Base-by-base conservation (phyloP, 2,113 vertebrate species). In the Tachysurus fulvidraco region DNA sequence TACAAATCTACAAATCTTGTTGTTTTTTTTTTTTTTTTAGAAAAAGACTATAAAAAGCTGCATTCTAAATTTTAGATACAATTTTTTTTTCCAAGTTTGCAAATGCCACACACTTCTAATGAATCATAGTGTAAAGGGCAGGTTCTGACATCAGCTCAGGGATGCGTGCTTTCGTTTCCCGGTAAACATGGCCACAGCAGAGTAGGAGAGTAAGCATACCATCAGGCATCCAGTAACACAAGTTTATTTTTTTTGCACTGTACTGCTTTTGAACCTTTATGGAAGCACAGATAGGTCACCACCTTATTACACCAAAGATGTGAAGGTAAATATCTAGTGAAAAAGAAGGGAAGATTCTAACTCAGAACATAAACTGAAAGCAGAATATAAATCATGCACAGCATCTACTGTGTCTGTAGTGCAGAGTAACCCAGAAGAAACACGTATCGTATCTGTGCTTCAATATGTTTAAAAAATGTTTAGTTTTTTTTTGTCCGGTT, bases 41-140 rank as follows among this genome's bases (percentile, higher is more conserved):
- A 36, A 21, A 52, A 25, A 30, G 4, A 83, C 16, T 65, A 65
- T 50, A 82, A 82, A 82, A 82, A 46, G 25, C 23, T 64, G n/a
- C 59, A n/a, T 81, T 81, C 41, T 46, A 12, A 52, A 16, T 28
- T 54, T 14, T 73, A 44, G n/a, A 36, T 57, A 57, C 30, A 73
- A 1, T 36, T 36, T 36, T 36, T 36, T 36, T 65, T 64, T 54
- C 67, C 21, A 74, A 74, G 2, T 59, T 73, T 59, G 17, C 52
- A 84, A 54, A 84, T 30, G 67, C 12, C 28, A 59, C 54, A 74
- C 67, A 71, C 30, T 57, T 73, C 83, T 73, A 84, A 57, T 57
- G 65, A 73, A 57, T 84, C 52, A 25, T 71, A 54, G 28, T 5
- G 5, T 73, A 44, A 84, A 57, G 83, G 67, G 28, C 67, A 84